Evolutionary conservation across 2,113 vertebrate species (phyloP).

Genomic region (Crotophaga sulcirostris): DNA sequence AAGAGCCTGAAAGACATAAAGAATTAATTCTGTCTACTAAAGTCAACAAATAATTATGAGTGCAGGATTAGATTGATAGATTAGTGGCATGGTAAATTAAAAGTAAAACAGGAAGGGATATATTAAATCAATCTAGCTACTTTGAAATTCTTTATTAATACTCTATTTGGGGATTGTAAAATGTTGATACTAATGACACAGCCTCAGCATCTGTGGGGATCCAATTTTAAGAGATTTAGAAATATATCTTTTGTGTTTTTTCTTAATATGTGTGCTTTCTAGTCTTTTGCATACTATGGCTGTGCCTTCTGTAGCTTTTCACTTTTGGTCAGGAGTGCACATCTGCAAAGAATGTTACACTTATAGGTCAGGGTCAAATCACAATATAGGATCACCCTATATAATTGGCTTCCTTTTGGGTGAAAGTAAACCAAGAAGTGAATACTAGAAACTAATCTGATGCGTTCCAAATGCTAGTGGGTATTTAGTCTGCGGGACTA

Average conservation of each 20-base stretch:
- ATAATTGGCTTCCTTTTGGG: background rate
- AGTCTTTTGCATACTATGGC: background rate
- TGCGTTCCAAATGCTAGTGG: background rate
- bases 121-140: slow-evolving; percentile 48
- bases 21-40: slow-evolving; percentile 64
- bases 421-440: background rate
- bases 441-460: background rate
- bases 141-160: slow-evolving; percentile 53
- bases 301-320: background rate
- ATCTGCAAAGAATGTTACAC: background rate
- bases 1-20: slow-evolving; percentile 61
- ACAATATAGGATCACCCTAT: background rate
- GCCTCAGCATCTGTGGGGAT: background rate
- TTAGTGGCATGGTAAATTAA: slow-evolving; percentile 64
- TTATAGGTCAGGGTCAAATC: background rate
- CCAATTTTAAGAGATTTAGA: background rate
- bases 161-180: slow-evolving; percentile 32
- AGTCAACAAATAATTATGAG: slow-evolving; percentile 68
- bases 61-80: slow-evolving; percentile 63
- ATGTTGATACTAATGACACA: background rate
- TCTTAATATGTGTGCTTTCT: background rate
- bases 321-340: background rate
- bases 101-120: slow-evolving; percentile 45
- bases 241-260: background rate
- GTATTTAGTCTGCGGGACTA: background rate